Conservation (phyloP, 2,113 vertebrate species). For the Choloepus hoffmanni region DNA sequence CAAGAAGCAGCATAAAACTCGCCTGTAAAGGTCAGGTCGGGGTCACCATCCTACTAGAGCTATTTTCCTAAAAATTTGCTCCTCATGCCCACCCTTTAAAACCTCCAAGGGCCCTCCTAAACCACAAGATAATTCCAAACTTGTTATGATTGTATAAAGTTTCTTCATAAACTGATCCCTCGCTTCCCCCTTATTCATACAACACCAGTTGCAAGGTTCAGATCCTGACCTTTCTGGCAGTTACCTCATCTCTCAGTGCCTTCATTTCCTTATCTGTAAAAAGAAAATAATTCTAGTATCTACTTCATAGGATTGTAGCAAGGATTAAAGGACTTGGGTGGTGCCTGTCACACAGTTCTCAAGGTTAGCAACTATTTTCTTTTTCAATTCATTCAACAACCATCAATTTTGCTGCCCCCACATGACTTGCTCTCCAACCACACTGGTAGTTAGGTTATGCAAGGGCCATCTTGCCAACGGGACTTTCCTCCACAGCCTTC, state of each 20-base stretch:
- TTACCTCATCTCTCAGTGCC: neutral
- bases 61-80: neutral
- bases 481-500: conserved; percentile 39
- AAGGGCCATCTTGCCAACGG: neutral
- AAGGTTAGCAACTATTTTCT: neutral
- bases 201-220: neutral
- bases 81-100: conserved; percentile 1
- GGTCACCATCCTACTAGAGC: neutral
- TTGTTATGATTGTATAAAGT: neutral
- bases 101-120: neutral
- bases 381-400: conserved; percentile 20
- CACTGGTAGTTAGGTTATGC: neutral
- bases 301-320: neutral
- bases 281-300: neutral
- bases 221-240: neutral
- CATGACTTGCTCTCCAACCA: neutral
- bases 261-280: neutral
- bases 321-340: neutral
- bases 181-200: neutral
- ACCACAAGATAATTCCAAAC: neutral
- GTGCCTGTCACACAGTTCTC: neutral
- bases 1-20: neutral
- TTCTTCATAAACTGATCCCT: neutral
- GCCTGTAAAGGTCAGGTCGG: neutral
- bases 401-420: neutral